Evolutionary conservation across 2,113 vertebrate species (phyloP).

Genomic region (Eubucco bourcierii): DNA sequence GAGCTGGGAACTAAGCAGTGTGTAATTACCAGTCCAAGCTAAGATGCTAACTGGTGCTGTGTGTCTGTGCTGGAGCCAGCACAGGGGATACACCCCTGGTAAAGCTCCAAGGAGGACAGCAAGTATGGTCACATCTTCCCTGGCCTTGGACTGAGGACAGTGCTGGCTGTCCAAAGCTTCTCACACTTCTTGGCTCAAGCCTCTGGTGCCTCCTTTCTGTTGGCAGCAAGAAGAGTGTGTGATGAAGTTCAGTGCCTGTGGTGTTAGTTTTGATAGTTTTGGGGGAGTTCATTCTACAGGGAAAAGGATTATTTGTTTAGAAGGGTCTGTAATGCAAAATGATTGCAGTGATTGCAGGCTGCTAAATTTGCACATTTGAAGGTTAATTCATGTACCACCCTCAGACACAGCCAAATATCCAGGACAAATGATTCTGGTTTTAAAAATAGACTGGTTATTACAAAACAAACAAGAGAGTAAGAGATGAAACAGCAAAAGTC

Average conservation of each 20-base stretch:
- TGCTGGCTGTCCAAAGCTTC: background rate
- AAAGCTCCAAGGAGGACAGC: background rate
- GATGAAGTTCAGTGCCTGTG: background rate
- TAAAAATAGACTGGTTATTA: constrained; percentile 27
- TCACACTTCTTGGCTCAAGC: background rate
- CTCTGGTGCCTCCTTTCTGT: background rate
- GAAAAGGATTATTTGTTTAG: background rate
- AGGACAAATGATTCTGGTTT: background rate
- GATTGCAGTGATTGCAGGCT: constrained; percentile 4
- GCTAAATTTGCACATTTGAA: constrained; percentile 30
- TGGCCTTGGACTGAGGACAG: background rate
- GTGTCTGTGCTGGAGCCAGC: background rate
- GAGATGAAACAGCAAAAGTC: background rate
- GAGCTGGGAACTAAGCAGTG: background rate
- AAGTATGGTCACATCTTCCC: background rate
- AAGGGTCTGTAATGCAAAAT: background rate
- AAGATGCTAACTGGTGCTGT: background rate
- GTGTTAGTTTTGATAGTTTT: background rate
- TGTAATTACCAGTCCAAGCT: background rate
- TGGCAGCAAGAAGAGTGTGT: background rate
- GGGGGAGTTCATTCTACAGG: background rate
- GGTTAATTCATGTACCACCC: constrained; percentile 11
- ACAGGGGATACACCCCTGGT: background rate
- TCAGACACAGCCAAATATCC: background rate
- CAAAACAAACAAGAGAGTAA: constrained; percentile 8